Evolutionary conservation across 2,797 vertebrate species (phyloP), one percentile per base, ranked within the genome.

Genomic region (Catharus ustulatus): DNA sequence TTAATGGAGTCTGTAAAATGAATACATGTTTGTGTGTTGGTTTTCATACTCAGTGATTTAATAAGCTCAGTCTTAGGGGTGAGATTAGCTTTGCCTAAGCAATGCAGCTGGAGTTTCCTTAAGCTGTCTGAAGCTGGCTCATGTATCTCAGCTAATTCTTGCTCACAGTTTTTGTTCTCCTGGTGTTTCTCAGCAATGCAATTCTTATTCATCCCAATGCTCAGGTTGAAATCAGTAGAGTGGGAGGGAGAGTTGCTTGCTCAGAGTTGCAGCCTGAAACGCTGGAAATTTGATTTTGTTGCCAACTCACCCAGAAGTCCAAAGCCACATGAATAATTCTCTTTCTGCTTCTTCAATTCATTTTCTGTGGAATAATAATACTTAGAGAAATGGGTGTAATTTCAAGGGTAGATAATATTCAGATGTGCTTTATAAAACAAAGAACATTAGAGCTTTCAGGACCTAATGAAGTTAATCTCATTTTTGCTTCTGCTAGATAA

Each of bases 71-170:
- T 81, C 54, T 75, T 66, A 43, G 14, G 40, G 24, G 17, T 87
- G 80, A 87, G 91, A 71, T 76, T 43, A 84, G 21, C 40, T 94
- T 89, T 92, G 49, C 82, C 42, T 92, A 58, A 80, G 64, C 40
- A 87, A 67, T 48, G 42, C 62, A 84, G 61, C 36, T 84, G 64
- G 40, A 81, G 18, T 68, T 84, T 52, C 29, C 58, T 76, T 72
- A 79, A 84, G 67, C 52, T 84, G 49, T 66, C 59, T 43, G 45
- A 43, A 77, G 36, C 15, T 88, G 89, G 42, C n/a, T 90, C 9
- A 2, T 23, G 22, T 45, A n/a, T 73, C 78, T 87, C 57, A 63
- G 42, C 42, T 82, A 61, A 57, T 73, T 89, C 59, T 82, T 84
- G 23, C 45, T 82, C 45, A 42, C 15, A n/a, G 3, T 38, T 84